Evolutionary conservation across 2,113 vertebrate species (phyloP).

Genomic region (Antechinus flavipes): DNA sequence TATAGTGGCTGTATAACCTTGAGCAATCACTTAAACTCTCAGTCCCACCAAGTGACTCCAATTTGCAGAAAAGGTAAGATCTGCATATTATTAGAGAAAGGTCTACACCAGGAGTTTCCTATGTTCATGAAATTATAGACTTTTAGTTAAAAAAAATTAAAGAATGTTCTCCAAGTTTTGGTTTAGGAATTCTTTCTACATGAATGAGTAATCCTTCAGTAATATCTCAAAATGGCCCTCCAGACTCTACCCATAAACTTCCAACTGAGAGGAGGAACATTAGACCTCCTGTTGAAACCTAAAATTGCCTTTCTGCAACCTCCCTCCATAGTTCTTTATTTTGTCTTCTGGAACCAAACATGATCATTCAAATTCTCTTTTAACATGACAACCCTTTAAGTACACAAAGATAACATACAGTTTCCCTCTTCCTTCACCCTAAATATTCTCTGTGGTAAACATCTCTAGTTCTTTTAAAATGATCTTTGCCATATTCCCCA

Average conservation of each 20-base stretch:
- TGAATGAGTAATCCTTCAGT: background rate
- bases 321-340: background rate
- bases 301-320: background rate
- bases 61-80: background rate
- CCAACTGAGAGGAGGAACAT: background rate
- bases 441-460: background rate
- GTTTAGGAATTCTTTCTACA: background rate
- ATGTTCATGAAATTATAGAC: background rate
- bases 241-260: background rate
- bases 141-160: background rate
- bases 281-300: background rate
- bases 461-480: background rate
- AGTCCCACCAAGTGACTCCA: background rate
- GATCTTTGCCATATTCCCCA: background rate
- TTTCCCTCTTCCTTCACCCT: background rate
- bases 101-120: background rate
- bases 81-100: background rate
- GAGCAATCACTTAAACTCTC: background rate
- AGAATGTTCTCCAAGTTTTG: background rate
- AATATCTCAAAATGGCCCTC: background rate
- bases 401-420: background rate
- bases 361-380: background rate
- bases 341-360: background rate
- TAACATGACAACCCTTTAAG: background rate
- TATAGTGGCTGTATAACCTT: background rate